Evolutionary conservation across 2,113 vertebrate genomes (phyloP).

Genomic region (Semicossyphus pulcher): DNA sequence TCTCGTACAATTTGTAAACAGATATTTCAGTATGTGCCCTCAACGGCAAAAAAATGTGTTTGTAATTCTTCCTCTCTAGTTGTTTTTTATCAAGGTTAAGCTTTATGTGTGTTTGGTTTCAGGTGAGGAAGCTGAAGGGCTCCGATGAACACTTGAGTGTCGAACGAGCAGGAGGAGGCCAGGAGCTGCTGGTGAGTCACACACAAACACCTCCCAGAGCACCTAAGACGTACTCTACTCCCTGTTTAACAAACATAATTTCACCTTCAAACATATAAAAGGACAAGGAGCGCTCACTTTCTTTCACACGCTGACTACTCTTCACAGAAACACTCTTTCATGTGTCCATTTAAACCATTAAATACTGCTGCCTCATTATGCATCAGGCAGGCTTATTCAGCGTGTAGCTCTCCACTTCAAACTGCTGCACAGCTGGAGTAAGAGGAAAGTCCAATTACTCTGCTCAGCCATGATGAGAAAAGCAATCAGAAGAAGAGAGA

Average conservation of each 20-base stretch:
- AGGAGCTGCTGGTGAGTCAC: slow-evolving; percentile 77
- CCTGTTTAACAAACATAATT: not conserved
- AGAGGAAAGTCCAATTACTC: slow-evolving; percentile 50
- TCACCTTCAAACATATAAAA: not conserved
- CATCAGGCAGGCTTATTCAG: slow-evolving; percentile 31
- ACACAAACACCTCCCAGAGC: not conserved
- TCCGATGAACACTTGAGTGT: slow-evolving; percentile 81
- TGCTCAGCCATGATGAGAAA: slow-evolving; percentile 55
- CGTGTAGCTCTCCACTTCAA: slow-evolving; percentile 38
- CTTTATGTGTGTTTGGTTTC: slow-evolving; percentile 47
- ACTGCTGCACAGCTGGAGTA: slow-evolving; percentile 57
- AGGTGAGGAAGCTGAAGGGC: slow-evolving; percentile 81
- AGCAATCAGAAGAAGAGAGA: slow-evolving; percentile 53
- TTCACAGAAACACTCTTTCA: slow-evolving; percentile 13
- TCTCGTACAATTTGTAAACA: too few species aligned
- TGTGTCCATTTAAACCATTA: slow-evolving; percentile 33
- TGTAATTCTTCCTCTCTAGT: too few species aligned
- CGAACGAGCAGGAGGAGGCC: slow-evolving; percentile 71
- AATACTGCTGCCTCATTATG: slow-evolving; percentile 39
- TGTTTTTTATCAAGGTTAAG: too few species aligned
- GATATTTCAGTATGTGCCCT: too few species aligned
- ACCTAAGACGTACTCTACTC: not conserved
- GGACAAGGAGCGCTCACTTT: not conserved
- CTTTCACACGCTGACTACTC: not conserved
- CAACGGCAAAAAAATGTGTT: too few species aligned